Percentiles rank a stretch among this genome's conserved stretches.
These are phyloP conservation scores for Drosophila novamexicana DNA, from an alignment of 1,140 invertebrate species.

Conservation along the genomic window DNA sequence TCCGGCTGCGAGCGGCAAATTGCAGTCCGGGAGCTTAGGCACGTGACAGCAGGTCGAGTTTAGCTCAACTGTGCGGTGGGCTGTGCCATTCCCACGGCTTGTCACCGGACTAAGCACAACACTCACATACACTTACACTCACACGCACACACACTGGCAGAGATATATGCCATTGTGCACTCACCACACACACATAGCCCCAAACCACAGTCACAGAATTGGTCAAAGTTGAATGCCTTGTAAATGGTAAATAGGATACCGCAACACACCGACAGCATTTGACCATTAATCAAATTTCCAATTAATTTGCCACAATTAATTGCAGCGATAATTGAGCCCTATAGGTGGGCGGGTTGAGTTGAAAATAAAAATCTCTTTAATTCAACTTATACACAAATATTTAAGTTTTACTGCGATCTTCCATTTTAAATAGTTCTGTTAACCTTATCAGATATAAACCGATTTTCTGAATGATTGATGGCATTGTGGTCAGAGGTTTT, in stretches of 20 bases:
- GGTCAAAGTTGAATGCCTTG: conserved; percentile 71
- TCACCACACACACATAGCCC: conserved; percentile 7
- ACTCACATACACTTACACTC: conserved; percentile 7
- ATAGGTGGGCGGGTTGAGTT: not conserved
- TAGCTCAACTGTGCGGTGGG: conserved; percentile 21
- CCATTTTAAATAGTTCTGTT: no score
- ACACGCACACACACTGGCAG: not conserved
- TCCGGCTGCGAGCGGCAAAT: conserved; percentile 27
- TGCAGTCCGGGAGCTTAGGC: conserved; percentile 56
- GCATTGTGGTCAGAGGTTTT: no score
- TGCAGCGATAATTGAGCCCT: conserved; percentile 64
- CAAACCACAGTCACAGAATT: conserved; percentile 47
- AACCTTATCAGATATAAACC: no score
- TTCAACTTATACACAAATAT: not conserved
- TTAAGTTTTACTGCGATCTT: not conserved
- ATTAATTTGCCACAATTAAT: conserved; percentile 81
- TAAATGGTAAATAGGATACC: conserved; percentile 47
- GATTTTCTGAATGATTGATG: no score
- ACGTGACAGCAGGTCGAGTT: conserved; percentile 59
- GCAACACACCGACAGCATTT: conserved; percentile 50
- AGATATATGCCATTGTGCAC: not conserved
- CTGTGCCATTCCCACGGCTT: conserved; percentile 63
- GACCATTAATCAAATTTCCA: conserved; percentile 78
- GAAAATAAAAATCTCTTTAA: not conserved
- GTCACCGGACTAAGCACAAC: conserved; percentile 42